Evolutionary conservation across 64 coral and sea anemone genomes (phyloP).

Genomic region (Porites australiensis): DNA sequence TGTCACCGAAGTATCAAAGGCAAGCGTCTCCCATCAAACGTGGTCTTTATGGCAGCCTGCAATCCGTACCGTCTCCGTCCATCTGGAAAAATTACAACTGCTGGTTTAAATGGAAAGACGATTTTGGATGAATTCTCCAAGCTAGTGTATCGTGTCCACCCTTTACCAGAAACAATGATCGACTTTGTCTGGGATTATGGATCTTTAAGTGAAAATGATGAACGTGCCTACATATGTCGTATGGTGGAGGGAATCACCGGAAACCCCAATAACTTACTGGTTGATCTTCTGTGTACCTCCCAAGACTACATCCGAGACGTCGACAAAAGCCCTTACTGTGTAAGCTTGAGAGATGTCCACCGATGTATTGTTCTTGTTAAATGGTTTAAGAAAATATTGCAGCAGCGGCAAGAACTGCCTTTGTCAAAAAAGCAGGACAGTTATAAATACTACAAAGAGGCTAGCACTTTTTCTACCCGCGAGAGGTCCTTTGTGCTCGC

Average conservation of each 20-base stretch:
- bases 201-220: slow-evolving; percentile 68
- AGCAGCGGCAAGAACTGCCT: background rate
- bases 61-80: slow-evolving; percentile 91
- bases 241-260: slow-evolving; percentile 80
- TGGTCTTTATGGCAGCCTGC: slow-evolving; percentile 91
- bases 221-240: slow-evolving; percentile 85
- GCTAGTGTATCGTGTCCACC: slow-evolving; percentile 94
- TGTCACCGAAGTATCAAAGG: slow-evolving; percentile 76
- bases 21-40: slow-evolving; percentile 73
- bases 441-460: background rate
- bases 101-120: slow-evolving; percentile 82
- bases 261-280: slow-evolving; percentile 39
- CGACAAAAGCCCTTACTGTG: slow-evolving; percentile 85
- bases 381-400: slow-evolving; percentile 69
- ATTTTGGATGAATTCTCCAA: slow-evolving; percentile 81
- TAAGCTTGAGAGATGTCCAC: slow-evolving; percentile 89
- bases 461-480: background rate
- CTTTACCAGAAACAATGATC: slow-evolving; percentile 96
- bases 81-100: slow-evolving; percentile 75
- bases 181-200: slow-evolving; percentile 99
- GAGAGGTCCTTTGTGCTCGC: slow-evolving; percentile 62
- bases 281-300: slow-evolving; percentile 66
- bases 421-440: background rate
- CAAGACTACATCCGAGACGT: slow-evolving; percentile 74
- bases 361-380: slow-evolving; percentile 79